Percentiles rank a stretch among this genome's conserved stretches.
These are phyloP conservation scores for Panagrolaimus sp. DNA, from an alignment of 1,140 invertebrate genomes.

Conservation along the genomic window DNA sequence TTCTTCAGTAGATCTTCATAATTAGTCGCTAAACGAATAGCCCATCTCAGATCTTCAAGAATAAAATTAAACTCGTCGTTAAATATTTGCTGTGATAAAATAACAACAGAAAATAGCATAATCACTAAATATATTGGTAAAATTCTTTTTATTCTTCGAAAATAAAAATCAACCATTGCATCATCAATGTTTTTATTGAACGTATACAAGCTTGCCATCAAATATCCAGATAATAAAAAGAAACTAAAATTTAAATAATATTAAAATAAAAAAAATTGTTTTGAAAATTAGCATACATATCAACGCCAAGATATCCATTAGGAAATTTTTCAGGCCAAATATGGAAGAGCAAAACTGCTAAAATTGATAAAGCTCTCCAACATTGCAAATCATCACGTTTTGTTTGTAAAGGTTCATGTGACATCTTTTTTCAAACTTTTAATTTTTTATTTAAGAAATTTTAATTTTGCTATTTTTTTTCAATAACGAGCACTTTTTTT, in stretches of 20 bases:
- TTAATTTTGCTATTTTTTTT: no score
- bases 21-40: no score
- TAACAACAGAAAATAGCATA: background rate
- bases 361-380: background rate
- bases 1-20: no score
- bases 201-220: background rate
- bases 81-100: background rate
- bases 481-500: no score
- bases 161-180: background rate
- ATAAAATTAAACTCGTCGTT: no score
- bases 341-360: background rate
- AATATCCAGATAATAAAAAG: background rate
- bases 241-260: background rate
- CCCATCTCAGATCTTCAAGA: no score
- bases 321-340: background rate
- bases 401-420: no score
- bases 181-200: no score
- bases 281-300: background rate
- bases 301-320: background rate
- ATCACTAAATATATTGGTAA: background rate
- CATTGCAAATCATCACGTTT: background rate
- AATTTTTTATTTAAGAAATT: no score
- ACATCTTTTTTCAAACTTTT: no score
- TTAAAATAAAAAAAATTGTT: no score
- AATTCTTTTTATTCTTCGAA: background rate